Conservation (phyloP, 53 echinoderm and acorn worm species). For the Holothuria leucospilota region DNA sequence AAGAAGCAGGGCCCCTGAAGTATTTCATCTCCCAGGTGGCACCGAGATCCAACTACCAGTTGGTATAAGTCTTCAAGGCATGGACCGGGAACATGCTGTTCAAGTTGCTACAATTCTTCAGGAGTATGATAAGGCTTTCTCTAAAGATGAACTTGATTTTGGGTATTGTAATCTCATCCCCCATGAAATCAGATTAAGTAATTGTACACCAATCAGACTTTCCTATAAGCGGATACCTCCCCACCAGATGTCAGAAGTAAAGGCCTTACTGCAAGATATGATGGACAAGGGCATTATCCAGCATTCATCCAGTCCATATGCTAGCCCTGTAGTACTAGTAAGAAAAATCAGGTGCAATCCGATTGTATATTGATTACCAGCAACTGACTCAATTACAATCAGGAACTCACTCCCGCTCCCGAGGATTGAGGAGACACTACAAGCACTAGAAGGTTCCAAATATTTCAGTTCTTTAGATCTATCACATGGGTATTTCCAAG, state of each 20-base stretch:
- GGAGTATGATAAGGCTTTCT: constrained; percentile 61
- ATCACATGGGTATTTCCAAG: constrained; percentile 76
- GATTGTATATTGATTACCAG: constrained; percentile 64
- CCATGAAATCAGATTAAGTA: constrained; percentile 58
- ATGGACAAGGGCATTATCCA: constrained; percentile 53
- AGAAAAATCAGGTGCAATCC: constrained; percentile 61
- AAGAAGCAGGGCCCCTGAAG: too few species aligned
- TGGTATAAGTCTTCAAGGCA: constrained; percentile 29
- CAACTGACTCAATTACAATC: constrained; percentile 63
- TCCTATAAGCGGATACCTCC: constrained; percentile 68
- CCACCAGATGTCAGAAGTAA: constrained; percentile 54
- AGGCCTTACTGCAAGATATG: constrained; percentile 62
- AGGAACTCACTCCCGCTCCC: constrained; percentile 69
- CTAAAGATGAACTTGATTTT: constrained; percentile 62
- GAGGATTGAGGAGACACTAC: constrained; percentile 61
- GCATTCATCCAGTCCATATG: constrained; percentile 62
- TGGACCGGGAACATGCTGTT: constrained; percentile 21
- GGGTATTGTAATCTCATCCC: constrained; percentile 66
- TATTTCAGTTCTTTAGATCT: constrained; percentile 68
- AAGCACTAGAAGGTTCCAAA: constrained; percentile 61
- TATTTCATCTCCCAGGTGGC: constrained; percentile 18
- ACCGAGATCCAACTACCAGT: constrained; percentile 36
- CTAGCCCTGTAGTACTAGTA: constrained; percentile 67
- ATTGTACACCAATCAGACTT: constrained; percentile 42
- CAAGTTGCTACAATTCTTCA: constrained; percentile 45